Base-by-base conservation (phyloP, 2,888 invertebrate species). In the Therioaphis trifolii region DNA sequence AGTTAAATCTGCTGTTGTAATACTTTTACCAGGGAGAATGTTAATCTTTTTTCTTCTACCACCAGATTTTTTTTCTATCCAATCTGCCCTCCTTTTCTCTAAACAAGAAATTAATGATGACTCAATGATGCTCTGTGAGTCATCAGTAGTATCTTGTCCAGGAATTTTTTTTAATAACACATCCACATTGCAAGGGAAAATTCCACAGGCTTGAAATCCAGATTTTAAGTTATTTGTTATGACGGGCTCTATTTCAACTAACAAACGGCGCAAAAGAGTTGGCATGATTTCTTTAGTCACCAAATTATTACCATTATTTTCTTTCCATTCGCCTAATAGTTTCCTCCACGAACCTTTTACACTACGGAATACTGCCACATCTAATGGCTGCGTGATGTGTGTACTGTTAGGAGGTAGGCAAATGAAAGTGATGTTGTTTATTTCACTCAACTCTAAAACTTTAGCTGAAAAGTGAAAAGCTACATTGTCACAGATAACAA, bases 241-340 rank as follows among this genome's bases (percentile, higher is more conserved):
- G n/a, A 29, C 35, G 3, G 29, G 63, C 18, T 63, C 11, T 63
- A 63, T 63, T 63, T 63, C 63, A 29, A 63, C 11, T 63, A 63
- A 63, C 63, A 63, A 63, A 29, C 63, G 29, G 18, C 35, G 9
- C 63, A 63, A 63, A 63, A 63, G 63, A 29, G 63, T 63, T 63
- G 63, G 63, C 63, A 63, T 63, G 7, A 63, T 35, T 63, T 63
- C 29, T 63, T 63, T 63, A 29, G 63, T 63, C 29, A 35, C 63
- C 29, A 63, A 63, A 63, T 63, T 63, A 63, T 63, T 63, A 18
- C 63, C 63, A 63, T 63, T 63, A 35, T 63, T 63, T 63, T 63
- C 63, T 35, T 66, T 66, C 63, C 66, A 66, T n/a, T 66, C 35
- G 35, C n/a, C 66, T 12, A 66, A n/a, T 3, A 66, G 35, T 66